phyloP scores from a whole-genome alignment of 1,140 invertebrate genomes.

The Achroia grisella region DNA sequence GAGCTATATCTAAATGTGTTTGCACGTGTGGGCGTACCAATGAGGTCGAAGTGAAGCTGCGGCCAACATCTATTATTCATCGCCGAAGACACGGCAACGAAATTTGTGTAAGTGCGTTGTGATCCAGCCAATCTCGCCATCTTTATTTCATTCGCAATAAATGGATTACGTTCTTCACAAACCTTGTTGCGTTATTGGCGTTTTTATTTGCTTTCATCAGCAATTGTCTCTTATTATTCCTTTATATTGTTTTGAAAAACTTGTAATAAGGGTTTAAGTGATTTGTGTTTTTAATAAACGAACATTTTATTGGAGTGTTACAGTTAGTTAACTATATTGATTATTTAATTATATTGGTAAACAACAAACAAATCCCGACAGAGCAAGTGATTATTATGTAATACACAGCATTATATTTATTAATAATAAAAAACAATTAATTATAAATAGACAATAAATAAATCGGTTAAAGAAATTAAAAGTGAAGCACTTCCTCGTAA shows the following conservation, averaged over 20 bases:
- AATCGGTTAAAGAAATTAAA: no score
- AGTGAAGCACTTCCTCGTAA: no score
- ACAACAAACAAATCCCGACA: no score
- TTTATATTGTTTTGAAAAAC: conserved; percentile 17
- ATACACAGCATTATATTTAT: no score
- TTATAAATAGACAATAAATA: no score
- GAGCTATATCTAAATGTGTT: no score
- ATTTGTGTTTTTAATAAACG: no score
- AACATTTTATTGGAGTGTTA: no score
- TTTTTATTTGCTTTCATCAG: conserved; percentile 39
- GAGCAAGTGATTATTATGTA: no score
- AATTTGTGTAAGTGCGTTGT: conserved; percentile 69
- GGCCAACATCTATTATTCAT: conserved; percentile 65
- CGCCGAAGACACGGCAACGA: conserved; percentile 57
- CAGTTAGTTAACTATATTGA: no score
- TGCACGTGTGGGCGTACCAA: conserved; percentile 10
- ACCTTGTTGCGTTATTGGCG: conserved; percentile 42
- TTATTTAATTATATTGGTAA: no score
- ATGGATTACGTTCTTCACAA: conserved; percentile 59
- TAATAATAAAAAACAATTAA: no score
- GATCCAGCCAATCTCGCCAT: conserved; percentile 62
- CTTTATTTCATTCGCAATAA: conserved; percentile 66
- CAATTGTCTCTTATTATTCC: conserved; percentile 26
- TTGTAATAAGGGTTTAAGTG: neutral
- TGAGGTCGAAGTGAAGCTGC: conserved; percentile 27